Percentiles rank a stretch among this genome's conserved stretches.
These are phyloP conservation scores for Epizoanthus ramosus DNA, from an alignment of 92 coral and sea anemone species.

Conservation along the genomic window DNA sequence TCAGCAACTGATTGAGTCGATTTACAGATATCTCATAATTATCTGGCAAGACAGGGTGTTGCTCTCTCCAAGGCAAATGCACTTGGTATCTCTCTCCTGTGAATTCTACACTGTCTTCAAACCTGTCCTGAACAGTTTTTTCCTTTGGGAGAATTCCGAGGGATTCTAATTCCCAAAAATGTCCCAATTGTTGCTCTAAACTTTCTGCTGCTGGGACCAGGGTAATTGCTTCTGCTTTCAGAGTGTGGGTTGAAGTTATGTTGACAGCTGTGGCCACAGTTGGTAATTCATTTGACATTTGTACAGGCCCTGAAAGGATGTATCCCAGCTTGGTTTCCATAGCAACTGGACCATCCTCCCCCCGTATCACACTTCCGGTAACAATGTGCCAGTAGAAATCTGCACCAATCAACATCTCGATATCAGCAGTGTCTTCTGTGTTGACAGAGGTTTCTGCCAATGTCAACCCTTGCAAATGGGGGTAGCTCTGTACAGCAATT, in stretches of 20 bases:
- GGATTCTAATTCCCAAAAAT: conserved; percentile 47
- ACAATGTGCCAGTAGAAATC: conserved; percentile 58
- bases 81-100: conserved; percentile 31
- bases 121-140: conserved; percentile 36
- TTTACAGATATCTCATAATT: conserved; percentile 17
- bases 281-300: not conserved
- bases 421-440: not conserved
- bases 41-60: conserved; percentile 38
- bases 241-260: conserved; percentile 41
- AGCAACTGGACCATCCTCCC: conserved; percentile 60
- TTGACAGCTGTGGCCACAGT: conserved; percentile 15
- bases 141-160: conserved; percentile 39
- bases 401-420: conserved; percentile 50
- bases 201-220: not conserved
- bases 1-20: not conserved
- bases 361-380: conserved; percentile 54
- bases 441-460: conserved; percentile 39
- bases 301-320: conserved; percentile 54
- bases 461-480: conserved; percentile 36
- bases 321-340: conserved; percentile 54
- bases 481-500: conserved; percentile 33
- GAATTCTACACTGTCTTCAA: not conserved
- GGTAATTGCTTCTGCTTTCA: conserved; percentile 18
- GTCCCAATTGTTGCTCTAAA: not conserved
- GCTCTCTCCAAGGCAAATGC: conserved; percentile 35